Conservation (phyloP, 1,140 invertebrate genomes). For the Polyergus mexicanus region DNA sequence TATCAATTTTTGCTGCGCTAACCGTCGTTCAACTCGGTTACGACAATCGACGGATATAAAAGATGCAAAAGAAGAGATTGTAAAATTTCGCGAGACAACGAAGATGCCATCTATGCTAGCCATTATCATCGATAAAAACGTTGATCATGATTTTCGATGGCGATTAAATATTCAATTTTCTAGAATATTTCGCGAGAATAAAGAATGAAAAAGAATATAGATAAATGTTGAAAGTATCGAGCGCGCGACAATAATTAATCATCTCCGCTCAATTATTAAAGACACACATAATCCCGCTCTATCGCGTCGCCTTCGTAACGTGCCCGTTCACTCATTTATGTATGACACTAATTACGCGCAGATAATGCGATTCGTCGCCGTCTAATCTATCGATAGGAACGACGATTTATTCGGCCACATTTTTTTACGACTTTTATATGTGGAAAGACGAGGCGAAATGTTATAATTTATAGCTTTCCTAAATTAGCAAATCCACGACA, state of each 20-base stretch:
- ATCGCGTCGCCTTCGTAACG: conserved; percentile 40
- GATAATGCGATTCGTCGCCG: conserved; percentile 23
- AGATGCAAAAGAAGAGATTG: conserved; percentile 22
- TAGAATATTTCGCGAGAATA: not conserved
- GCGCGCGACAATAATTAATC: conserved; percentile 55
- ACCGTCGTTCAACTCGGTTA: conserved; percentile 7
- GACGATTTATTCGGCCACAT: not conserved
- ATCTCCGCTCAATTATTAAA: conserved; percentile 35
- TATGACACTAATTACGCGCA: conserved; percentile 46
- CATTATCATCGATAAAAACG: not conserved
- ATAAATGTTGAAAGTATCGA: conserved; percentile 33
- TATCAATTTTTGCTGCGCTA: conserved; percentile 33
- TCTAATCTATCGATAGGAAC: not conserved
- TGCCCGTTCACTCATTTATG: conserved; percentile 40
- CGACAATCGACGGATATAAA: not conserved
- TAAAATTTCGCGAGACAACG: conserved; percentile 23
- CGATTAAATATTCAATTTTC: conserved; percentile 24
- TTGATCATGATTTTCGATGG: not conserved
- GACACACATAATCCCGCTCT: conserved; percentile 4
- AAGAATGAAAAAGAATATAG: not conserved
- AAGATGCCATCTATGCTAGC: not conserved
- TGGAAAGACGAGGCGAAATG: not conserved
- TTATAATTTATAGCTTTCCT: not conserved
- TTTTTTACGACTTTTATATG: conserved; percentile 21
- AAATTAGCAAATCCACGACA: conserved; percentile 24